Percentiles rank a stretch among this genome's conserved stretches.
Conservation (phyloP, 2,888 invertebrate species). For the Parapristionchus giblindavisi region DNA sequence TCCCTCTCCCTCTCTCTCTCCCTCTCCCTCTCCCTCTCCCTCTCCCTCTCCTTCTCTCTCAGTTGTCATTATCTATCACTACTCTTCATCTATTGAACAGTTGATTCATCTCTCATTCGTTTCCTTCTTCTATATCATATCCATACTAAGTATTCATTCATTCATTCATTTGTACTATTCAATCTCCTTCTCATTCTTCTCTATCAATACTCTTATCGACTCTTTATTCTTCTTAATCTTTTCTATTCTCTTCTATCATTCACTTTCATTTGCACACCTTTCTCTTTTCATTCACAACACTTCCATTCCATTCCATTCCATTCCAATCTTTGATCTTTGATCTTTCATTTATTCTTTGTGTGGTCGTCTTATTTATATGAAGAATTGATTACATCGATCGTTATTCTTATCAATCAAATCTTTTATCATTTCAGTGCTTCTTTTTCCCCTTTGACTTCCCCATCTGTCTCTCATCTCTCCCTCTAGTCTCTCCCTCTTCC, state of each 20-base stretch:
- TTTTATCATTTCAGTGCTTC: no score
- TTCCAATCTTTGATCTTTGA: no score
- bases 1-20: background rate
- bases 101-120: constrained; percentile 29
- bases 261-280: no score
- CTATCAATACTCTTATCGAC: constrained; percentile 5
- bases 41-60: constrained; percentile 20
- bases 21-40: constrained; percentile 1
- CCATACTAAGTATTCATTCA: no score
- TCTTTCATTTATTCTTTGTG: no score
- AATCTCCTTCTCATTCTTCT: background rate
- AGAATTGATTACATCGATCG: no score
- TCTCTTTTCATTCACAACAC: no score
- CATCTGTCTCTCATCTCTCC: constrained; percentile 28
- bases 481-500: constrained; percentile 18
- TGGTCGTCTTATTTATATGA: no score
- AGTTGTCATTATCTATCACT: background rate
- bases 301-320: no score
- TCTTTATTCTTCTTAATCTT: no score
- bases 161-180: background rate
- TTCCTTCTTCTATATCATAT: no score
- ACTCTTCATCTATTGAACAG: background rate
- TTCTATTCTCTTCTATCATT: no score
- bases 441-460: background rate
- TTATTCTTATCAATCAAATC: constrained; percentile 4